Base-by-base conservation (phyloP, 2,797 vertebrate species). In the Nothura maculosa region DNA sequence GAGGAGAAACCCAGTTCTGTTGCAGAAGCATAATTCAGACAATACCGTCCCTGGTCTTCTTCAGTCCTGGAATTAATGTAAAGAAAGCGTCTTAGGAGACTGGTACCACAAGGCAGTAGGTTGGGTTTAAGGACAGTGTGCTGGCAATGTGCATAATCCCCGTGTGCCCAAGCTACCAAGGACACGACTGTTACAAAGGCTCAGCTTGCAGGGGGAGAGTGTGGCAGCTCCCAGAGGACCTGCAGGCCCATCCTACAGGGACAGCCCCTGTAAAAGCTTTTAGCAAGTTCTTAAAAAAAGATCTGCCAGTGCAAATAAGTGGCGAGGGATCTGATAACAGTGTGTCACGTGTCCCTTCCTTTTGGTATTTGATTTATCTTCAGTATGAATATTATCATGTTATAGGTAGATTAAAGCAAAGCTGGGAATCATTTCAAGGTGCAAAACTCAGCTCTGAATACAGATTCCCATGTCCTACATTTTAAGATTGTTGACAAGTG, bases 21-120 rank as follows among this genome's bases (percentile, higher is more conserved):
- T 98, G 98, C 69, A 98, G 98, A 98, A 98, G 98, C 99, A 99
- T 99, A 98, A 98, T 99, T 99, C 98, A 98, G 97, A 97, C 94
- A 97, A 97, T 98, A 98, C 94, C 94, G 96, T 87, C 90, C 93
- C 95, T 97, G 96, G 97, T 97, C 97, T 97, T 97, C 97, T 97
- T 97, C 98, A 98, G 94, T 98, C 98, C 99, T 99, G 96, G 75
- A 97, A 97, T 86, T 92, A 91, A 95, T 8, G 38, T 32, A 48
- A 52, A 79, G 72, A 42, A 7, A 63, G 17, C 1, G 81, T 94
- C 52, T 42, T 92, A 57, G 87, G 85, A 68, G 27, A 60, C 47
- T 75, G 81, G 15, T 47, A 81, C 62, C 22, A 68, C 17, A 57
- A 87, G 28, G 40, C 36, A 81, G 34, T 15, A 67, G 42, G 32